These are phyloP conservation scores for Steromphala cineraria DNA, from an alignment of 2,888 invertebrate genomes.

Conservation along the genomic window DNA sequence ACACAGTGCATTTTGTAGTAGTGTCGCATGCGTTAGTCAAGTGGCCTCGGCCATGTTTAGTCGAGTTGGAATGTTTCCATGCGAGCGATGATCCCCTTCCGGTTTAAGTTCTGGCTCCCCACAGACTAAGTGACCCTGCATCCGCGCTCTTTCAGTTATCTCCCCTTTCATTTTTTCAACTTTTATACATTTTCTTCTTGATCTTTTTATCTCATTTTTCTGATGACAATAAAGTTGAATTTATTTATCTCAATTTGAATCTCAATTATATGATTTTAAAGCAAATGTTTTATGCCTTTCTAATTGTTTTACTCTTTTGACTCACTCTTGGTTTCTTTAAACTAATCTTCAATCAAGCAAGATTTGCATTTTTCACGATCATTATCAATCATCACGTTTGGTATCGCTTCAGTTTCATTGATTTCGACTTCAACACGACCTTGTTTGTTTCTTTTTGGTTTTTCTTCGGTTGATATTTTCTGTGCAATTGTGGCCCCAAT, in stretches of 20 bases:
- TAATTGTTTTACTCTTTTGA: neutral
- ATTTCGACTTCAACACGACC: neutral
- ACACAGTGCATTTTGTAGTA: constrained; percentile 9
- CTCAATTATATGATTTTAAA: neutral
- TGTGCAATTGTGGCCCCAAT: neutral
- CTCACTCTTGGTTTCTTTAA: neutral
- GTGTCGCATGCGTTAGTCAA: neutral
- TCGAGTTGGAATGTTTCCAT: constrained; percentile 2
- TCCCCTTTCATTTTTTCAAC: neutral
- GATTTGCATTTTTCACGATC: too few species aligned
- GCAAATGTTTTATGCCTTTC: neutral
- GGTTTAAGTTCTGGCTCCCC: neutral
- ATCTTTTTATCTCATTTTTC: constrained; percentile 1
- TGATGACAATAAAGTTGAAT: neutral
- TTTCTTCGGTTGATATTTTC: neutral
- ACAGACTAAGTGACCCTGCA: neutral
- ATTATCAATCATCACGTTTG: too few species aligned
- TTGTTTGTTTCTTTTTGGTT: neutral
- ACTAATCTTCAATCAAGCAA: neutral
- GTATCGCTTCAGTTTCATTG: too few species aligned
- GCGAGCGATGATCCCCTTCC: constrained; percentile 9
- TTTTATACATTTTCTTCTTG: neutral
- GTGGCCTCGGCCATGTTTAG: neutral
- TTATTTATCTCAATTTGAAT: constrained; percentile 3
- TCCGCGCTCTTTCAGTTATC: neutral